Conservation (phyloP, 1,140 invertebrate genomes). For the Lepidurus packardi region DNA sequence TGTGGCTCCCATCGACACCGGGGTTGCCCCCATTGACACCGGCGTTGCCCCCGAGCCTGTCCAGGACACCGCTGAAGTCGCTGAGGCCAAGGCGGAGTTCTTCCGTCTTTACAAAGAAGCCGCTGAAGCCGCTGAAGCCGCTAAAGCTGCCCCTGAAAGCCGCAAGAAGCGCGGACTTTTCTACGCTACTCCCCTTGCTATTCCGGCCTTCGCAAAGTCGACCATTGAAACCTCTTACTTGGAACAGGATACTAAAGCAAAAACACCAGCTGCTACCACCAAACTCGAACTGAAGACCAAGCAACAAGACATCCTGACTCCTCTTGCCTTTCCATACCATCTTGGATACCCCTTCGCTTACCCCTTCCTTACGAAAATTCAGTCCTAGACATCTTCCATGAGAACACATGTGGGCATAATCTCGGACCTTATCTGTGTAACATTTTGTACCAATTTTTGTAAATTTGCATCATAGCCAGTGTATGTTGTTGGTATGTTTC, state of each 20-base stretch:
- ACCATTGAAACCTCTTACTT: constrained; percentile 28
- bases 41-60: constrained; percentile 25
- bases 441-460: background rate
- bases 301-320: constrained; percentile 27
- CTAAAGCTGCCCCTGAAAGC: constrained; percentile 8
- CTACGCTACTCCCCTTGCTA: background rate
- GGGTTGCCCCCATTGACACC: constrained; percentile 3
- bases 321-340: background rate
- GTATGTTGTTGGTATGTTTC: background rate
- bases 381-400: background rate
- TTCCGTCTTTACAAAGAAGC: constrained; percentile 35
- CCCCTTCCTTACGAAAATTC: constrained; percentile 31
- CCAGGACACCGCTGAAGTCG: constrained; percentile 33
- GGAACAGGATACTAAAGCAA: constrained; percentile 36
- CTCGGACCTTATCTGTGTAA: background rate
- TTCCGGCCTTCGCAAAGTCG: constrained; percentile 26
- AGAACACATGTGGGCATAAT: background rate
- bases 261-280: constrained; percentile 36
- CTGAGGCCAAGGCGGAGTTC: constrained; percentile 31
- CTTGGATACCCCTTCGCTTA: constrained; percentile 33
- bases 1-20: constrained; percentile 24
- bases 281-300: constrained; percentile 27
- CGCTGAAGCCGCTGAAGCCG: constrained; percentile 36
- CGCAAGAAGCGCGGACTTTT: constrained; percentile 24
- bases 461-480: constrained; percentile 2